A percentile compares a stretch with the other conserved stretches of the same genome.
These are phyloP conservation scores for Eilema depressum DNA, from an alignment of 2,888 invertebrate genomes.

Conservation along the genomic window DNA sequence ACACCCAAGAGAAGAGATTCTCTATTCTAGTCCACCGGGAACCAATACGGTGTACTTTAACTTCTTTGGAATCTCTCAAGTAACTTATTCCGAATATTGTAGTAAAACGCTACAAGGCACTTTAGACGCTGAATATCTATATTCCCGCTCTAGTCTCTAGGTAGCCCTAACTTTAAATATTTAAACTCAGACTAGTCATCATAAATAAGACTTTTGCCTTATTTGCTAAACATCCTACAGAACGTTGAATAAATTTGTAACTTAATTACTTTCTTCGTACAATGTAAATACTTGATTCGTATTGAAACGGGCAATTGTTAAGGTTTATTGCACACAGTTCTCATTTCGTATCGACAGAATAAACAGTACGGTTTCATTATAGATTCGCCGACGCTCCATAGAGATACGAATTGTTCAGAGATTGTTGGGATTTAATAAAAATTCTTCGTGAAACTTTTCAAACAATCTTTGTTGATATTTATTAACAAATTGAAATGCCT, in stretches of 20 bases:
- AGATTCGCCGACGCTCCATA: conserved; percentile 71
- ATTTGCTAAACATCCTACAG: conserved; percentile 14
- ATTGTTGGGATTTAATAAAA: conserved; percentile 44
- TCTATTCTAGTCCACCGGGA: too few relatives aligned
- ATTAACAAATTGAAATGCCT: conserved; percentile 15
- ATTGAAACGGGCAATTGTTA: conserved; percentile 62
- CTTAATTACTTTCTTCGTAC: conserved; percentile 36
- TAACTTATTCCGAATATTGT: neutral
- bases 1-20: too few relatives aligned
- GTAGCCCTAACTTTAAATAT: neutral
- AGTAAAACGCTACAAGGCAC: neutral
- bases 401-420: conserved; percentile 60
- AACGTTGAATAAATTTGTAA: conserved; percentile 16
- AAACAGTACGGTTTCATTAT: conserved; percentile 82
- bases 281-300: conserved; percentile 46
- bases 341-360: conserved; percentile 81
- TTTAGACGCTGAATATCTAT: neutral
- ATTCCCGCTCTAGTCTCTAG: neutral
- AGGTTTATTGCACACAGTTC: conserved; percentile 79
- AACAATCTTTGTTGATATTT: conserved; percentile 24
- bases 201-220: neutral
- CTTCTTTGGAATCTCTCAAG: too few relatives aligned
- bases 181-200: neutral
- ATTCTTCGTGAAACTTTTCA: conserved; percentile 35
- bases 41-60: too few relatives aligned